Evolutionary conservation across 2,113 vertebrate genomes (phyloP).

Genomic region (Chlamydotis undulata): DNA sequence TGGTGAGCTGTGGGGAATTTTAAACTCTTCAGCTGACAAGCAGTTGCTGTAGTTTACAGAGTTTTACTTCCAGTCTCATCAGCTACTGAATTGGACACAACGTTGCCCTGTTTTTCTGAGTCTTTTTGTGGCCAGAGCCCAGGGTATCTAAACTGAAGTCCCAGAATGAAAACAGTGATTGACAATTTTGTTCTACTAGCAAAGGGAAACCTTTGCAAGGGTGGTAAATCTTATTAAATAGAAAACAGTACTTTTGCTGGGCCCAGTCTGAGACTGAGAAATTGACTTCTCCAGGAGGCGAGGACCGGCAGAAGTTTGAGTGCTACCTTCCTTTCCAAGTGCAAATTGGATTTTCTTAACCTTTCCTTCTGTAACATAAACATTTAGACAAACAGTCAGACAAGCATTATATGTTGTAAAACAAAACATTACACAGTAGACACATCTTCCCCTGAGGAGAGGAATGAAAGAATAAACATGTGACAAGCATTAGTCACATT

Average conservation of each 20-base stretch:
- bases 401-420: slow-evolving; percentile 49
- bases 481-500: slow-evolving; percentile 53
- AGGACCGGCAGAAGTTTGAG: neutral
- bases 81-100: neutral
- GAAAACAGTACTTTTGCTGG: neutral
- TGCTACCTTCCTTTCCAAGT: slow-evolving; percentile 4
- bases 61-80: neutral
- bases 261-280: neutral
- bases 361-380: slow-evolving; percentile 49
- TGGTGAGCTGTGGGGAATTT: neutral
- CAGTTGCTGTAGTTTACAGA: neutral
- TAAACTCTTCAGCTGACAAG: neutral
- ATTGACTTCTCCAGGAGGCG: neutral
- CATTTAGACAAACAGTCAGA: slow-evolving; percentile 42
- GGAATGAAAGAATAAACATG: slow-evolving; percentile 42
- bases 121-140: neutral
- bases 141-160: neutral
- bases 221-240: neutral
- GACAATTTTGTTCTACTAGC: neutral
- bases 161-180: neutral
- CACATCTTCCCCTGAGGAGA: slow-evolving; percentile 36
- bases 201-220: slow-evolving; percentile 7
- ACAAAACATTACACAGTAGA: slow-evolving; percentile 45
- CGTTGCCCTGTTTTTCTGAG: neutral
- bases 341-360: slow-evolving; percentile 56